phyloP scores from a whole-genome alignment of 2,888 invertebrate genomes.

The Drosophila prolongata region DNA sequence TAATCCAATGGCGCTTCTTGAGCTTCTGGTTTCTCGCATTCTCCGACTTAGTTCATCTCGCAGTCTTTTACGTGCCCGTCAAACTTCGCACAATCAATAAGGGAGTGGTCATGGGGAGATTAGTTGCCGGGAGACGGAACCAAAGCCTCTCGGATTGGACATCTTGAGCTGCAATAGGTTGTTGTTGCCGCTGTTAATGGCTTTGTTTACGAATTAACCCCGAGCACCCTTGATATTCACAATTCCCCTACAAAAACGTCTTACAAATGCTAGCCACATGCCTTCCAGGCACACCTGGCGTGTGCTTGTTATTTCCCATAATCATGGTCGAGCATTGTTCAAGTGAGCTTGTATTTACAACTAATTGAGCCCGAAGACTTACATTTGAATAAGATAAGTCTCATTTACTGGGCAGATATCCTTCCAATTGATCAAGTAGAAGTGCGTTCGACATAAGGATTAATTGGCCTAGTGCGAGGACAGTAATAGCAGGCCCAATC shows the following conservation, averaged over 20 bases:
- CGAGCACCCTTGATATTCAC: constrained; percentile 14
- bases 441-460: constrained; percentile 18
- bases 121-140: constrained; percentile 32
- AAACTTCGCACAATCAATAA: constrained; percentile 46
- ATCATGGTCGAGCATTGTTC: constrained; percentile 36
- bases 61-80: constrained; percentile 56
- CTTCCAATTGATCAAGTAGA: constrained; percentile 1
- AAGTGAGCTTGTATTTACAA: constrained; percentile 36
- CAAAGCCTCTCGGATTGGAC: constrained; percentile 7
- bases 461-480: constrained; percentile 25
- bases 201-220: constrained; percentile 36
- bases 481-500: not conserved
- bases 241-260: constrained; percentile 33
- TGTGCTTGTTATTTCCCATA: constrained; percentile 40
- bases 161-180: constrained; percentile 37
- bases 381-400: constrained; percentile 25
- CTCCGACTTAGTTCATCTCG: not conserved
- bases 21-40: constrained; percentile 5
- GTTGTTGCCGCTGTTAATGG: constrained; percentile 59
- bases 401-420: not conserved
- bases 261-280: not conserved
- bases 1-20: constrained; percentile 51
- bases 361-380: constrained; percentile 34
- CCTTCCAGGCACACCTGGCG: constrained; percentile 24
- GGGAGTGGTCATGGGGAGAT: constrained; percentile 33